Percentiles rank a stretch among this genome's conserved stretches.
phyloP scores from a whole-genome alignment of 2,797 vertebrate species.

The Sebastes iracundus region DNA sequence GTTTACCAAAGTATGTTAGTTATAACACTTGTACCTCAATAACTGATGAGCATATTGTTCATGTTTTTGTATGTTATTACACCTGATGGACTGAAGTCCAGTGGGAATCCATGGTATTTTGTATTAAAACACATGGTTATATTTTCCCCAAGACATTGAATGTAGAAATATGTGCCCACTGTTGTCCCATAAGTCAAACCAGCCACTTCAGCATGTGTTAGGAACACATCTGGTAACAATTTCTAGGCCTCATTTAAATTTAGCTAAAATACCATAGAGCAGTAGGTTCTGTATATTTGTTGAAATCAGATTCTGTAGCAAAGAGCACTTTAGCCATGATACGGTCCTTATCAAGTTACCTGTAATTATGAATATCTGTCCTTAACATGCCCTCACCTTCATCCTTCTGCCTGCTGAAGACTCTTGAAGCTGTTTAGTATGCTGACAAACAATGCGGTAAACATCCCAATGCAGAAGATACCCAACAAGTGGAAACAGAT shows the following conservation, averaged over 20 bases:
- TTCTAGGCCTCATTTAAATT: constrained; percentile 60
- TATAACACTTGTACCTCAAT: background rate
- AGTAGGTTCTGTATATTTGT: constrained; percentile 34
- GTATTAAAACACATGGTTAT: constrained; percentile 5
- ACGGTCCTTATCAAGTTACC: background rate
- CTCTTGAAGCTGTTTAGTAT: constrained; percentile 20
- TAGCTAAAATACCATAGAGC: constrained; percentile 54
- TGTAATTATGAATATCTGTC: background rate
- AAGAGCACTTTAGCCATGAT: background rate
- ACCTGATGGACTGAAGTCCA: background rate
- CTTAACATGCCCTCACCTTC: background rate
- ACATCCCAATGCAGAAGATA: constrained; percentile 42
- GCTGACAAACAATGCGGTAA: constrained; percentile 55
- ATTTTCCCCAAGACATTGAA: constrained; percentile 23
- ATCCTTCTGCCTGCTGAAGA: background rate
- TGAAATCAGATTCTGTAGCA: constrained; percentile 29
- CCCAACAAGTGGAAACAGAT: constrained; percentile 54
- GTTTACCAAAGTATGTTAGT: background rate
- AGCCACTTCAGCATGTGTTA: constrained; percentile 53
- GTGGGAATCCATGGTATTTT: background rate
- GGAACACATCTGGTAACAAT: constrained; percentile 76
- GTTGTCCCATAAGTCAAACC: constrained; percentile 43
- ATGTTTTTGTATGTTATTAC: background rate
- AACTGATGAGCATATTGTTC: background rate
- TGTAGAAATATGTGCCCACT: constrained; percentile 39